phyloP scores from a whole-genome alignment of 2,113 vertebrate genomes.

The Pterophyllum scalare region DNA sequence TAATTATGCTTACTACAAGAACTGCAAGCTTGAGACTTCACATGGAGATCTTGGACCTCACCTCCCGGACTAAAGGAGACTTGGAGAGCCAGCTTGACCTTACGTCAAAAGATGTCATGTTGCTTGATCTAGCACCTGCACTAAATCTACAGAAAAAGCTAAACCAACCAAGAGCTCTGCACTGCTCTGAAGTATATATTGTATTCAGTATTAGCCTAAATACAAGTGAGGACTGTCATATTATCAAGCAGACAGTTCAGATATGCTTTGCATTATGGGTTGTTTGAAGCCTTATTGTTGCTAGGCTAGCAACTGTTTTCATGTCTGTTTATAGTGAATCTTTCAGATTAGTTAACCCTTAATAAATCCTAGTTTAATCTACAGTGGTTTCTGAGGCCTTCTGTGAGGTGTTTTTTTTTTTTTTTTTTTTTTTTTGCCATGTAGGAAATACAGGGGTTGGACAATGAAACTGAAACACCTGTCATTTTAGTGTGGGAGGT shows the following conservation, averaged over 20 bases:
- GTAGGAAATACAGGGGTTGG: too few species aligned
- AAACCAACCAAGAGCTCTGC: background rate
- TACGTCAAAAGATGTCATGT: background rate
- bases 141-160: background rate
- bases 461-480: too few species aligned
- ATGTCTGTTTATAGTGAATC: background rate
- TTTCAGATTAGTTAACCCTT: background rate
- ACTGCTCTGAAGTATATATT: background rate
- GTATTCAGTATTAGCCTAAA: background rate
- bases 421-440: background rate
- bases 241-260: background rate
- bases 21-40: too few species aligned
- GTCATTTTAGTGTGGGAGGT: too few species aligned
- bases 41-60: too few species aligned
- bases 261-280: background rate
- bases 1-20: too few species aligned
- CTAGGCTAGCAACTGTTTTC: background rate
- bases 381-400: background rate
- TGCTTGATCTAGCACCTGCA: background rate
- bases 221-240: background rate
- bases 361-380: background rate
- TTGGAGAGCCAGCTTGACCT: too few species aligned
- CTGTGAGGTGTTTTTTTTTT: fast-evolving
- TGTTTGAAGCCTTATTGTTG: background rate
- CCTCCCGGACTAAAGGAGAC: too few species aligned